Evolutionary conservation across 2,797 vertebrate species (phyloP), one percentile per base, ranked within the genome.

Genomic region (Petrocephalus sullivani): DNA sequence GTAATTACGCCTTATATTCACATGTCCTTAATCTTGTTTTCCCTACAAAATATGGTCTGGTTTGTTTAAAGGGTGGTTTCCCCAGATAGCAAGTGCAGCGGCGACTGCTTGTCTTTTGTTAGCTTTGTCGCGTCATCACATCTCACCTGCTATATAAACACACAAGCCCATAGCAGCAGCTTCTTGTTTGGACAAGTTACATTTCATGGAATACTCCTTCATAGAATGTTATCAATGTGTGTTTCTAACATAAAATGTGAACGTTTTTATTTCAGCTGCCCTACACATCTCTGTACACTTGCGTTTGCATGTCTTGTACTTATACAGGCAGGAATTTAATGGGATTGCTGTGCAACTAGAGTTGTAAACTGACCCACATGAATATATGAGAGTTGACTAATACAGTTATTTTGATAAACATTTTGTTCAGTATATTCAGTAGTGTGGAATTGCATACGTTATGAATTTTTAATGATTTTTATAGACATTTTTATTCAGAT

Each of bases 111-210:
- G 61, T 61, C 46, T 37, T 16, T n/a, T 57, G 58, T 67, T 67
- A 33, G 54, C 89, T 88, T 91, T 90, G 88, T 75, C 86, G 90
- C 61, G 53, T 87, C 81, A 83, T 91, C 23, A 46, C 23, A 61
- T 90, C 90, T 89, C 64, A 81, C 89, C 89, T 87, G 51, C 88
- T 58, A 56, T 91, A 89, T 90, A 89, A 91, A 86, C n/a, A 51
- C 56, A 89, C 88, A 90, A 89, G 88, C 92, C 91, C 57, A 23
- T 91, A 90, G 91, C 90, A 33, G 46, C 89, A 90, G 91, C 90
- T 94, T 93, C 91, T 41, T 91, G 93, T 93, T 92, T 88, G 87
- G 91, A 90, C 94, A 91, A 91, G 94, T 92, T 89, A 75, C 88
- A 51, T 23, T 87, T 67, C 83, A 85, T 19, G 49, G 75, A 83